Evolutionary conservation across 2,113 vertebrate species (phyloP), one percentile per base, ranked within the genome.

Genomic region (Chloebia gouldiae): DNA sequence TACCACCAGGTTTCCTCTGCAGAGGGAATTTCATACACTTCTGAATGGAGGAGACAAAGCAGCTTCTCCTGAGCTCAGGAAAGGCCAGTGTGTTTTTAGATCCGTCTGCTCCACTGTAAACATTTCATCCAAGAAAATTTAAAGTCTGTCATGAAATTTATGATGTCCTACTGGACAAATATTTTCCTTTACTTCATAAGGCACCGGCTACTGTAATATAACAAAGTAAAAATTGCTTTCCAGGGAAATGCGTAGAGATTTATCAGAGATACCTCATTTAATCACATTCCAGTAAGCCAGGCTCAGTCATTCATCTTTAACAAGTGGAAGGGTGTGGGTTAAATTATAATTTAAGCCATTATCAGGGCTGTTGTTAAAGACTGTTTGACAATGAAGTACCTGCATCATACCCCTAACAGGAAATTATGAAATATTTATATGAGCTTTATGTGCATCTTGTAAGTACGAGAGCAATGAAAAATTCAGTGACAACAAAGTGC

Each of bases 101-200:
- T 87, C 87, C 54, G 64, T 65, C 87, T 87, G 60, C 37, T 94
- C 51, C 59, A 66, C 40, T 96, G 94, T 86, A 96, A 96, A 96
- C 69, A 83, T 88, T 90, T 92, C 76, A 86, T 81, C 78, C 60
- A 39, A 76, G 77, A 93, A 92, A 95, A 96, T 95, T 85, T 95
- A 96, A 91, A 94, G 90, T 60, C 94, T 96, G 96, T 81, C 83
- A 81, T 54, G 78, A 92, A 97, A 97, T 95, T 96, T 96, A 94
- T 93, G n/a, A 93, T 77, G 77, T 88, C 92, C 44, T 93, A 40
- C 53, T 87, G 78, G 66, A 94, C 86, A 90, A 93, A 92, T 96
- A 82, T 96, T 97, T 96, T 89, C 50, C 60, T 93, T 88, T 92
- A 70, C 77, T 97, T 96, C 92, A 92, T 71, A 92, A 86, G 63